A percentile compares a stretch with the other conserved stretches of the same genome.
These are phyloP conservation scores for Cheilosia pagana DNA, from an alignment of 2,888 invertebrate genomes.

Conservation along the genomic window DNA sequence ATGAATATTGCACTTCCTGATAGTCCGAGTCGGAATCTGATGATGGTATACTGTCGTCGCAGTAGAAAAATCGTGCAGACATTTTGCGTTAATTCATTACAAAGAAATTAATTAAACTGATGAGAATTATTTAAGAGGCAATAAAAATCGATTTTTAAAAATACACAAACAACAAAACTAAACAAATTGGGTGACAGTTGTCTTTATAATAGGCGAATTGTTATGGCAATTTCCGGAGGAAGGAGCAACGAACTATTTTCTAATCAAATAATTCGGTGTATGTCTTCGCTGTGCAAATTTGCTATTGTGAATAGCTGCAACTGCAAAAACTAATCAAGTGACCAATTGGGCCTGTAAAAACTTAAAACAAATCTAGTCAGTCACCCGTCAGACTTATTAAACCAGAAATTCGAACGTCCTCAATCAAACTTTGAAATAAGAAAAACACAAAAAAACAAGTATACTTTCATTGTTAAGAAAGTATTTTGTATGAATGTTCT, in stretches of 20 bases:
- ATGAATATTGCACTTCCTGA: constrained; percentile 81
- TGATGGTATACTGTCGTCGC: constrained; percentile 70
- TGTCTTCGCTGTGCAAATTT: neutral
- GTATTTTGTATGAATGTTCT: too few species aligned
- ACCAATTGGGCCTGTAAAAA: too few species aligned
- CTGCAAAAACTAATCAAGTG: too few species aligned
- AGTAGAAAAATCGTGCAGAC: constrained; percentile 62
- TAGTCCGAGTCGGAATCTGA: constrained; percentile 79
- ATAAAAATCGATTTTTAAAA: constrained; percentile 69
- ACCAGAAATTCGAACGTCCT: too few species aligned
- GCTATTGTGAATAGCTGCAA: constrained; percentile 25
- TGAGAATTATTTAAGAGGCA: constrained; percentile 44
- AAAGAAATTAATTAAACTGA: constrained; percentile 28
- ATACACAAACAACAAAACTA: constrained; percentile 68
- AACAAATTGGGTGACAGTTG: constrained; percentile 59
- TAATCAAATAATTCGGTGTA: constrained; percentile 19
- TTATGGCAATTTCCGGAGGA: constrained; percentile 66
- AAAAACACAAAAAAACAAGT: too few species aligned
- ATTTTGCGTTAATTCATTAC: constrained; percentile 61
- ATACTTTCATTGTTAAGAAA: too few species aligned
- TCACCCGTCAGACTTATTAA: too few species aligned
- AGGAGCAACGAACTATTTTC: constrained; percentile 9
- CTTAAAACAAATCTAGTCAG: too few species aligned
- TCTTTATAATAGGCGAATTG: constrained; percentile 53
- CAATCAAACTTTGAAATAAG: too few species aligned